Conservation (phyloP, 2,113 vertebrate species). For the Lepus europaeus region DNA sequence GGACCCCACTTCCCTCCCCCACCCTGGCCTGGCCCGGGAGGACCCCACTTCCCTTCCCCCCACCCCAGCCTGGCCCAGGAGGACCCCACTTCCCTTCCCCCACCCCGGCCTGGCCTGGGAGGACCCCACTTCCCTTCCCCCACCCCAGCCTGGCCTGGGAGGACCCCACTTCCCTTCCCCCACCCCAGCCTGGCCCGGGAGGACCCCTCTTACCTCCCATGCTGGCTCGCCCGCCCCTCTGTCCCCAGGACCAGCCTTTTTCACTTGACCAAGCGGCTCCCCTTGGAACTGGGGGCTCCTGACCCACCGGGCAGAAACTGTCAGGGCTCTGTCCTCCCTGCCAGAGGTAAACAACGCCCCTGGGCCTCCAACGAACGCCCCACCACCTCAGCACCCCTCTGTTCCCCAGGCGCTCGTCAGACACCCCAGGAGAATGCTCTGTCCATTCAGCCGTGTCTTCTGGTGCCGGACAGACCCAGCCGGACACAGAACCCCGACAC, state of each 20-base stretch:
- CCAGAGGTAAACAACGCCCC: neutral
- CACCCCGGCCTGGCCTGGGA: too few species aligned
- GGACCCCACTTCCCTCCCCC: neutral
- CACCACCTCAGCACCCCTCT: accelerated
- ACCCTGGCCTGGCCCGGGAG: too few species aligned
- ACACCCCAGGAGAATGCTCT: neutral
- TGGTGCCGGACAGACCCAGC: neutral
- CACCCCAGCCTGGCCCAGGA: too few species aligned
- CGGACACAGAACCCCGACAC: neutral
- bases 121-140: too few species aligned
- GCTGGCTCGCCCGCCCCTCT: neutral
- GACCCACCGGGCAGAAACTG: neutral
- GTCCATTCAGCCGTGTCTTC: neutral
- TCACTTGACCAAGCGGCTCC: neutral
- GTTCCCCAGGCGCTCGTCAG: neutral
- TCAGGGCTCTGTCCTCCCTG: neutral
- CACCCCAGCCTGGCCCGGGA: too few species aligned
- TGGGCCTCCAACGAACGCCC: neutral
- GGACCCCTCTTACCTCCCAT: neutral
- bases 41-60: too few species aligned
- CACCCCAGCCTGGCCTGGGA: too few species aligned
- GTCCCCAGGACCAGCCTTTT: neutral
- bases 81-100: too few species aligned
- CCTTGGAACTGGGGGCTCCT: neutral
- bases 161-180: too few species aligned